A percentile compares a stretch with the other conserved stretches of the same genome.
phyloP scores from a whole-genome alignment of 2,888 invertebrate species.

The Eupithecia dodoneata region DNA sequence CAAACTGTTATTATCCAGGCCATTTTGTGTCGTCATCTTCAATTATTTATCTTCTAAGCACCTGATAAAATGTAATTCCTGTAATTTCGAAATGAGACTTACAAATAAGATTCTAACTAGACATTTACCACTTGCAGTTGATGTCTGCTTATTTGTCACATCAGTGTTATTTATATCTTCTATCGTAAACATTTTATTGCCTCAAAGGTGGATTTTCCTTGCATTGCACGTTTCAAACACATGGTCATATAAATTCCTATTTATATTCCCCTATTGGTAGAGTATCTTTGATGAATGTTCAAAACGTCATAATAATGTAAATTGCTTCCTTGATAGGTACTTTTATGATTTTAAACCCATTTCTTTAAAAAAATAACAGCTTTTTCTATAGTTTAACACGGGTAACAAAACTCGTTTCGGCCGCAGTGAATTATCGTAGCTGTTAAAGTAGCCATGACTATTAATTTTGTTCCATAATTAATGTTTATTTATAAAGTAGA shows the following conservation, averaged over 20 bases:
- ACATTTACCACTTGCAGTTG: conserved; percentile 50
- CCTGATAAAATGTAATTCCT: neutral
- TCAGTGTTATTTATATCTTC: conserved; percentile 67
- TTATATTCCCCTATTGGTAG: conserved; percentile 47
- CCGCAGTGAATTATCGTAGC: conserved; percentile 13
- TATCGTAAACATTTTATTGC: conserved; percentile 73
- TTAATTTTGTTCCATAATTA: conserved; percentile 35
- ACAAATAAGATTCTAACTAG: conserved; percentile 41
- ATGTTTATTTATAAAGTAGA: conserved; percentile 32
- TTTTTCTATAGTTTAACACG: neutral
- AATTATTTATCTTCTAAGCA: neutral
- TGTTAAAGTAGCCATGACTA: conserved; percentile 23
- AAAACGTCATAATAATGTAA: conserved; percentile 12
- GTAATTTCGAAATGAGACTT: conserved; percentile 37
- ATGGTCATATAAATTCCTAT: conserved; percentile 55
- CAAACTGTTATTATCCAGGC: neutral
- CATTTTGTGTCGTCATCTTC: neutral
- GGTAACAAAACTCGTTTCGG: conserved; percentile 10
- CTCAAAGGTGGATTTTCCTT: conserved; percentile 57
- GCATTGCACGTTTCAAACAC: conserved; percentile 57
- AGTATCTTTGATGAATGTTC: conserved; percentile 23
- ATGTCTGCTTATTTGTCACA: conserved; percentile 64
- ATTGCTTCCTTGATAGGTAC: conserved; percentile 12
- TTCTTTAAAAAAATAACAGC: conserved; percentile 12
- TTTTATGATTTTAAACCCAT: conserved; percentile 9